Evolutionary conservation across 1,140 invertebrate genomes (phyloP).

Genomic region (Drosophila rhopaloa): DNA sequence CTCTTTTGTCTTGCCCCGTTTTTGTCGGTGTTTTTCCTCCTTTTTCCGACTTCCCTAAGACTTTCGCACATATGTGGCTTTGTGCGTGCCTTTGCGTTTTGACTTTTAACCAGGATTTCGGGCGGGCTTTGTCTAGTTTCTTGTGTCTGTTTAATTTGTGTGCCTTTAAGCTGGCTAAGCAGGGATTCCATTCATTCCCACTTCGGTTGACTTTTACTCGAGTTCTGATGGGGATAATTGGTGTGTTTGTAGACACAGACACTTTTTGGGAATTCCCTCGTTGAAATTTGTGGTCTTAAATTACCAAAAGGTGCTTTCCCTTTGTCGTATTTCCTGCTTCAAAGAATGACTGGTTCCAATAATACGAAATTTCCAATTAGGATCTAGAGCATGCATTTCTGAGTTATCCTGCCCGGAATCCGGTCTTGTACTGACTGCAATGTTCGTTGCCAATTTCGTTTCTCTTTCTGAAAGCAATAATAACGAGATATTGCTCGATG

Average conservation of each 20-base stretch:
- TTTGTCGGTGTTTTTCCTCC: conserved; percentile 9
- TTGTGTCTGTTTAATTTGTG: conserved; percentile 30
- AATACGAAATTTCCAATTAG: conserved; percentile 2
- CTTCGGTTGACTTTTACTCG: conserved; percentile 21
- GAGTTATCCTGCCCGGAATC: not conserved
- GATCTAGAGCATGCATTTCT: not conserved
- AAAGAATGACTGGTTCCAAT: not conserved
- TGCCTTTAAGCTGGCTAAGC: conserved; percentile 35
- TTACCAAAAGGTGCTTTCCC: too few species aligned
- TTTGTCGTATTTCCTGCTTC: too few species aligned
- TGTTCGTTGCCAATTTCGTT: not conserved
- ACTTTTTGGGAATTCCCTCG: not conserved
- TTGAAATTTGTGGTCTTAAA: too few species aligned
- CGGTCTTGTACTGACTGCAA: not conserved
- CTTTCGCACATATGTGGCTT: conserved; percentile 19
- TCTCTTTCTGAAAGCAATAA: not conserved
- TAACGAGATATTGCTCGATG: not conserved
- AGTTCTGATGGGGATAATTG: conserved; percentile 39
- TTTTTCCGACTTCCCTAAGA: conserved; percentile 13
- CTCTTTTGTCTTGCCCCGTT: conserved; percentile 32
- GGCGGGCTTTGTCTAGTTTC: conserved; percentile 36
- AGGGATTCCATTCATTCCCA: conserved; percentile 42
- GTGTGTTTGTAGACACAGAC: not conserved
- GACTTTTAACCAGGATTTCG: conserved; percentile 56
- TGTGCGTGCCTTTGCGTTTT: conserved; percentile 27